Percentiles rank a stretch among this genome's conserved stretches.
phyloP scores from a whole-genome alignment of 2,797 vertebrate genomes.

The Poeciliopsis paucimaculata region DNA sequence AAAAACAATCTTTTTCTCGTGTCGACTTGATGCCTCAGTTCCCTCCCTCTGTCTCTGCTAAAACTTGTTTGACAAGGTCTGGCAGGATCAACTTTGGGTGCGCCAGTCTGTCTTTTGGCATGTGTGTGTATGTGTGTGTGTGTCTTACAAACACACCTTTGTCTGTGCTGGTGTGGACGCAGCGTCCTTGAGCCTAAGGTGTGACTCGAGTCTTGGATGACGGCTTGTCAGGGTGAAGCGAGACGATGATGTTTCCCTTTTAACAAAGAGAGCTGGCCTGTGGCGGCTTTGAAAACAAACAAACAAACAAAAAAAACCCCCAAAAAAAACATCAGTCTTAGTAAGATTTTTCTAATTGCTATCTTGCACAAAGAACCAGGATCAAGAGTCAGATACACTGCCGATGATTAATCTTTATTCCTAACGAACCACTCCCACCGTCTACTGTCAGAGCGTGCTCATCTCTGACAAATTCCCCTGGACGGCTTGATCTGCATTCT shows the following conservation, averaged over 20 bases:
- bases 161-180: constrained; percentile 46
- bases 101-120: constrained; percentile 63
- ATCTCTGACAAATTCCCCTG: constrained; percentile 20
- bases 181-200: constrained; percentile 47
- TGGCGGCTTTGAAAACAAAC: background rate
- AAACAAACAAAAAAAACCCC: background rate
- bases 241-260: constrained; percentile 44
- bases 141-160: constrained; percentile 73
- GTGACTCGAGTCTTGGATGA: constrained; percentile 60
- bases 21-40: constrained; percentile 31
- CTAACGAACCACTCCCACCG: constrained; percentile 21
- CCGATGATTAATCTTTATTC: constrained; percentile 46
- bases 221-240: constrained; percentile 32
- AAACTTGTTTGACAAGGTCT: constrained; percentile 84
- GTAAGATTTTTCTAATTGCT: background rate
- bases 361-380: constrained; percentile 18
- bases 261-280: background rate
- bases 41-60: constrained; percentile 57
- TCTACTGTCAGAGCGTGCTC: constrained; percentile 3
- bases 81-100: constrained; percentile 72
- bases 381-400: constrained; percentile 33
- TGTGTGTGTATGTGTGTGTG: constrained; percentile 63
- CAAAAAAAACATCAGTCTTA: background rate
- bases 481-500: constrained; percentile 31
- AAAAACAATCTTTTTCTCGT: constrained; percentile 24